Percentiles rank a stretch among this genome's conserved stretches.
These are phyloP conservation scores for Anastrepha obliqua DNA, from an alignment of 1,140 invertebrate genomes.

Conservation along the genomic window DNA sequence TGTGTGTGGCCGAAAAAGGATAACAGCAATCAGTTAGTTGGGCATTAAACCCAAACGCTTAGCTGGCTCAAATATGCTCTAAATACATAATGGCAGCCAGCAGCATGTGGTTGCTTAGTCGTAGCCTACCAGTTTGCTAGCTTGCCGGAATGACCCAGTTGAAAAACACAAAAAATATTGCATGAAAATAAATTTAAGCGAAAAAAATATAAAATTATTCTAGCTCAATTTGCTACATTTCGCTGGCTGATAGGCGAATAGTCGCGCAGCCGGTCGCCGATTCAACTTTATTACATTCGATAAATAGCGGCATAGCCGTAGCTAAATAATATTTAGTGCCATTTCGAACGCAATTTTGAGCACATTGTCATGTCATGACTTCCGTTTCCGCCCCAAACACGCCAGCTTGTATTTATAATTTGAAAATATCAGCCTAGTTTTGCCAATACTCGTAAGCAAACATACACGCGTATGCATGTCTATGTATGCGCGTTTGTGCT, in stretches of 20 bases:
- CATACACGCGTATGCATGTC: neutral
- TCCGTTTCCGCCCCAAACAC: conserved; percentile 11
- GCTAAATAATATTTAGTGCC: conserved; percentile 33
- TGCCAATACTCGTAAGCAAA: neutral
- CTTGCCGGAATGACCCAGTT: neutral
- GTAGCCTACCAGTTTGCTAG: neutral
- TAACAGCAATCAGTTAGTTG: conserved; percentile 33
- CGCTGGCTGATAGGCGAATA: neutral
- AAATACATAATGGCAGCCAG: neutral
- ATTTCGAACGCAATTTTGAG: conserved; percentile 26
- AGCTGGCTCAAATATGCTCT: neutral
- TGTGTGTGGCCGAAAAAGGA: neutral
- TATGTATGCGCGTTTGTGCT: neutral
- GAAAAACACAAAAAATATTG: neutral
- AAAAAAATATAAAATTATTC: neutral
- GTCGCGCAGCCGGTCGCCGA: too few relatives aligned
- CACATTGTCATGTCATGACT: conserved; percentile 38
- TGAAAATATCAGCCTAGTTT: conserved; percentile 30
- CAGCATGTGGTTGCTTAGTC: neutral
- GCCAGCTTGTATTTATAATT: conserved; percentile 3
- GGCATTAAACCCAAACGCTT: conserved; percentile 14
- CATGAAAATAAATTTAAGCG: neutral
- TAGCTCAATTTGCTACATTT: neutral
- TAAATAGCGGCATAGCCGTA: neutral
- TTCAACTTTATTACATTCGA: too few relatives aligned